Base-by-base conservation (phyloP, 2,888 invertebrate genomes). In the Cheilosia grossa region DNA sequence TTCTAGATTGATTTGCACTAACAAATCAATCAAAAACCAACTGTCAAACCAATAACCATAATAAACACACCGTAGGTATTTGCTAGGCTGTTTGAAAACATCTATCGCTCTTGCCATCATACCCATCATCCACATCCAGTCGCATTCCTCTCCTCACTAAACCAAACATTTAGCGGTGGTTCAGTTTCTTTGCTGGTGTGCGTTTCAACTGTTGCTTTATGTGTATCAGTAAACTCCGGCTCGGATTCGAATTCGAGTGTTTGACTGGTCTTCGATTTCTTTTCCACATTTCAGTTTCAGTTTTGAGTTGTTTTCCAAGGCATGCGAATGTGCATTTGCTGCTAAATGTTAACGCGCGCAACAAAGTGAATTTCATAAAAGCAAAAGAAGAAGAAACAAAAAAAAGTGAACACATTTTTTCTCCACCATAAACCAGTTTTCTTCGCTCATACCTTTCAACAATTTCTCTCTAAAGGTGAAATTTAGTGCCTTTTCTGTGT, bases 301-400 rank as follows among this genome's bases (percentile, higher is more conserved):
- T 88, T 88, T 87, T 83, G 80, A 88, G 87, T 88, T 87, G 87
- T 86, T 86, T 86, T 87, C 78, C 83, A 87, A 87, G 77, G 77
- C 63, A 67, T 58, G 69, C 75, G 70, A 82, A 87, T 86, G 87
- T 88, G 73, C 64, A 66, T 63, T 73, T 77, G 81, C 70, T 78
- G 66, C 72, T 77, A 42, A 72, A 77, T 37, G 59, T 61, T 63
- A 67, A 77, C 54, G 72, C 85, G 85, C 81, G 81, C 81, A 77
- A 66, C 58, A 72, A 64, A 78, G 61, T 81, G 40, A 21, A 66
- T 80, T 80, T 66, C 10, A 66, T 42, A 56, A 51, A 53, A 37
- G 15, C 37, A 70, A 73, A 64, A 63, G 51, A 51, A 37, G 37
- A 42, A 58, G 44, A 9, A 80, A 70, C 63, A 53, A 66, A 58